These are phyloP conservation scores for Sarcophaga bullata DNA, from an alignment of 1,140 invertebrate species.

Conservation along the genomic window DNA sequence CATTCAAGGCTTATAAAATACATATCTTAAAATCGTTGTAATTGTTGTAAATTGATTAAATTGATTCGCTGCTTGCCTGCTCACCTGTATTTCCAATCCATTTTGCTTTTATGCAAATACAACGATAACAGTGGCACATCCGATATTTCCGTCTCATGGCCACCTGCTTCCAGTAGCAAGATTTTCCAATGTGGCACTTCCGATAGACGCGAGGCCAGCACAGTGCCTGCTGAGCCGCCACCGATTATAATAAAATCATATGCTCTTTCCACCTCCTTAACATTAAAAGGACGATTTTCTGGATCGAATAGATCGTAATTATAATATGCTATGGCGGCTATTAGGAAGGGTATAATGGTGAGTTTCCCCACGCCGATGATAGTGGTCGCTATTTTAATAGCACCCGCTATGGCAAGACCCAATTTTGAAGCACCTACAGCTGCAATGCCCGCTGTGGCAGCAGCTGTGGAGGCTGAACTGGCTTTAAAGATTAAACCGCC, in stretches of 20 bases:
- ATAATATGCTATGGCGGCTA: conserved; percentile 83
- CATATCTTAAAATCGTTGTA: too few species aligned
- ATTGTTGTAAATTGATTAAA: not conserved
- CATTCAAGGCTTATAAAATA: too few species aligned
- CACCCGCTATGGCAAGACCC: conserved; percentile 68
- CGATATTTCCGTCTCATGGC: conserved; percentile 83
- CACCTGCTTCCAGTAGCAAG: conserved; percentile 87
- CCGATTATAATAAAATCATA: conserved; percentile 87
- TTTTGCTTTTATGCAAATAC: conserved; percentile 87
- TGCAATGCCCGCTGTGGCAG: conserved; percentile 56
- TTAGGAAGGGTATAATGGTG: conserved; percentile 79
- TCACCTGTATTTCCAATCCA: conserved; percentile 92
- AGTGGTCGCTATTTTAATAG: conserved; percentile 75
- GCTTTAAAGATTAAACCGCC: conserved; percentile 62
- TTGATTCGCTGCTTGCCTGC: conserved; percentile 31
- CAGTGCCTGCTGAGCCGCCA: conserved; percentile 86
- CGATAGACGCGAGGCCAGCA: conserved; percentile 85
- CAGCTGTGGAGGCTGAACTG: conserved; percentile 58
- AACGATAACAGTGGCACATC: conserved; percentile 85
- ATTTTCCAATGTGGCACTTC: conserved; percentile 83
- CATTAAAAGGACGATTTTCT: conserved; percentile 80
- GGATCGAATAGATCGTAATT: conserved; percentile 88
- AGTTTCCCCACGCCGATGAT: conserved; percentile 77
- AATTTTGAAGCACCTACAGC: conserved; percentile 59
- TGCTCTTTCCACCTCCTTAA: conserved; percentile 71